Conservation (phyloP, 2,113 vertebrate genomes). For the Oreochromis tanganicae region DNA sequence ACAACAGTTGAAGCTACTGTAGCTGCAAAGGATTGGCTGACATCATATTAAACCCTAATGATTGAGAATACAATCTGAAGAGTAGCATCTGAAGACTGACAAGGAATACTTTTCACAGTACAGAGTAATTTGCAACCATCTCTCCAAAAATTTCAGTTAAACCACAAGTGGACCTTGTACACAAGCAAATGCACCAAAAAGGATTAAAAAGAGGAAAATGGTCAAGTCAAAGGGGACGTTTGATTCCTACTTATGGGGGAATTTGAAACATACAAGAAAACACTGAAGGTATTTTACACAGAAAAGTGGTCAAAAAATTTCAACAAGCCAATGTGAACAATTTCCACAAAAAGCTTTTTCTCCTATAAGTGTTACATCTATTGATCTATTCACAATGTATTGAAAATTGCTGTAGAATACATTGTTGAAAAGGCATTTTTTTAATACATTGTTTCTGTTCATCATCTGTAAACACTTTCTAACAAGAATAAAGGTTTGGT, state of each 20-base stretch:
- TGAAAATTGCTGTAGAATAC: not conserved
- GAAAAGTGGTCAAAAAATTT: not conserved
- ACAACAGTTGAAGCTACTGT: not conserved
- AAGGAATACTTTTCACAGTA: not conserved
- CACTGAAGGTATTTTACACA: not conserved
- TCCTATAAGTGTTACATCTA: not conserved
- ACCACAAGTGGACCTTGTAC: not conserved
- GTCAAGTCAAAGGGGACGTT: not conserved
- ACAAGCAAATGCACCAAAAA: not conserved
- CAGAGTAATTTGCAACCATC: not conserved
- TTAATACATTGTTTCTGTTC: not conserved
- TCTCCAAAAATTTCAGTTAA: not conserved
- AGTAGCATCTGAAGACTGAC: not conserved
- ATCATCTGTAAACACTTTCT: not conserved
- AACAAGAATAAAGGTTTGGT: not conserved
- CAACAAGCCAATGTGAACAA: not conserved
- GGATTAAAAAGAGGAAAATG: not conserved
- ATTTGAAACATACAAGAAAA: not conserved
- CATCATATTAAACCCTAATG: not conserved
- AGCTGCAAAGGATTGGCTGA: not conserved
- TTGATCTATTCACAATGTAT: not conserved
- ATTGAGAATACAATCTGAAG: not conserved
- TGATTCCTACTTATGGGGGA: not conserved
- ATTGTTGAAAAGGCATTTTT: not conserved
- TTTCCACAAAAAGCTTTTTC: not conserved